Base-by-base conservation (phyloP, 2,888 invertebrate genomes). In the Phlogophora meticulosa region DNA sequence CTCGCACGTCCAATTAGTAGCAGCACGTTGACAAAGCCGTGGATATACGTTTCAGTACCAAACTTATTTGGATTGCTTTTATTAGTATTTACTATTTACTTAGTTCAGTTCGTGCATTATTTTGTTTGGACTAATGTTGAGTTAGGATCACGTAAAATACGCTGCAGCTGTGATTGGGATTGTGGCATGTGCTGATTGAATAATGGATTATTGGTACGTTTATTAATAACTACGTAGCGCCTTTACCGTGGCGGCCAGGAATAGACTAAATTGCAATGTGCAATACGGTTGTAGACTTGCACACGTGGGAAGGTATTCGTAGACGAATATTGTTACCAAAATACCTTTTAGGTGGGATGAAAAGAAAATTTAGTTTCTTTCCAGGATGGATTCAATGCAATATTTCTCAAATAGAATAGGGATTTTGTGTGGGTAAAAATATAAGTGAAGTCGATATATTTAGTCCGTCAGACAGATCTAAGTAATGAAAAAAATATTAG, bases 61-160 rank as follows among this genome's bases (percentile, higher is more conserved):
- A 76, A 80, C 80, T 66, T 66, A 66, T 80, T 78, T 57, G 59
- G 7, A 67, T 55, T 80, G 63, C 49, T 69, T 59, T 64, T 80
- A 49, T 62, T 75, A 61, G 63, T 70, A 59, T 77, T 76, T 56
- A 66, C 76, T 63, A 24, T 32, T 56, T 51, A 65, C 15, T 65
- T 55, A 28, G 57, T 57, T 40, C 46, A 49, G 40, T 53, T 34
- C 43, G 56, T 48, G 52, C 28, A 59, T 46, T 52, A 64, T 69
- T 70, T 60, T 58, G 62, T 70, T 61, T 58, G 61, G 48, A 42
- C 34, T 63, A 57, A 56, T 64, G 15, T 51, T 51, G 53, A 55
- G 40, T 55, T 63, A 76, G 59, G 13, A 57, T 72, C 53, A 53
- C 55, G 48, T 78, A 56, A 46, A 64, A 34, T 74, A 78, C 55